Percentiles rank a stretch among this genome's conserved stretches.
Evolutionary conservation across 2,888 invertebrate genomes (phyloP).

Genomic region (Synanthedon formicaeformis): DNA sequence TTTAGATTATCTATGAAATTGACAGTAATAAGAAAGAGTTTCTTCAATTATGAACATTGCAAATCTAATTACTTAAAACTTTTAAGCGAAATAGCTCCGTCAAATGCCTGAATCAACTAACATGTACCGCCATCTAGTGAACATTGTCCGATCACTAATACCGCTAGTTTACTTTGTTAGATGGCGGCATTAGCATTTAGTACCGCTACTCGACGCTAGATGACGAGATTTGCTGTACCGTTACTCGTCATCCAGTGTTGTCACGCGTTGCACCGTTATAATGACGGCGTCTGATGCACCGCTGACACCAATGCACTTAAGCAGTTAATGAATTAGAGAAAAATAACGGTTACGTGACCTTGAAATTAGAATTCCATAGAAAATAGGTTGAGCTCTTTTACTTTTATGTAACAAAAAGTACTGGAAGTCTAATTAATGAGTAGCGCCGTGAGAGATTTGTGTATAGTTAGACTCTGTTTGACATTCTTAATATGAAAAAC

Average conservation of each 20-base stretch:
- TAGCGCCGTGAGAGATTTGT: too few relatives aligned
- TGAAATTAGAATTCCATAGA: not conserved
- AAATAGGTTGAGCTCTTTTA: not conserved
- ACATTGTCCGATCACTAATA: not conserved
- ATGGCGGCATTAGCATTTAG: slow-evolving; percentile 6
- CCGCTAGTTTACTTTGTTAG: not conserved
- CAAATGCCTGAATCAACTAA: not conserved
- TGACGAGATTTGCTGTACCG: slow-evolving; percentile 42
- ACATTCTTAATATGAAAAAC: too few relatives aligned
- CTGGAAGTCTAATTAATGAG: too few relatives aligned
- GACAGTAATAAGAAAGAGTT: too few relatives aligned
- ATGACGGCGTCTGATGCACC: slow-evolving; percentile 33
- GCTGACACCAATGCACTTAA: slow-evolving; percentile 34
- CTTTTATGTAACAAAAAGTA: too few relatives aligned
- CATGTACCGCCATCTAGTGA: not conserved
- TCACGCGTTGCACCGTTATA: slow-evolving; percentile 36
- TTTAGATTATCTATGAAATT: too few relatives aligned
- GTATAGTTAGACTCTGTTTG: too few relatives aligned
- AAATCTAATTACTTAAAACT: not conserved
- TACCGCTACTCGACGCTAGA: slow-evolving; percentile 59
- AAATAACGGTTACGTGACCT: slow-evolving; percentile 27
- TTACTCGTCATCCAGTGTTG: slow-evolving; percentile 28
- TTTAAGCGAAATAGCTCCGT: not conserved
- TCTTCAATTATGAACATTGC: too few relatives aligned
- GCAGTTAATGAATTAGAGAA: slow-evolving; percentile 24